Evolutionary conservation across 2,113 vertebrate species (phyloP), one percentile per base, ranked within the genome.

Genomic region (Xiphophorus couchianus): DNA sequence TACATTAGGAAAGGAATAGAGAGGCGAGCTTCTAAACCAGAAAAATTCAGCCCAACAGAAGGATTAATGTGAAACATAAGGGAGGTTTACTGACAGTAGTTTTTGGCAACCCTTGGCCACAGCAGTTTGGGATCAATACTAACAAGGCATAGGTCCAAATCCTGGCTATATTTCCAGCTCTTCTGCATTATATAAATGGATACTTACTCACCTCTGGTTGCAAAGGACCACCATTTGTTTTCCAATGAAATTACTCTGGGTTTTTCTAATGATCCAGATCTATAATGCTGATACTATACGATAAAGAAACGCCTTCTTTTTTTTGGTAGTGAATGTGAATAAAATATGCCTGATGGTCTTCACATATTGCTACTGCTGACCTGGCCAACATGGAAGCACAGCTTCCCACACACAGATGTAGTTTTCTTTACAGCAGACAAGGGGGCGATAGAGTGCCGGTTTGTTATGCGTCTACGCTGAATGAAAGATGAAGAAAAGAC

Each of bases 131-230:
- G 22, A n/a, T 58, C 25, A 58, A 58, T 25, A 58, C 2, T 58
- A 25, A 58, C 8, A 58, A 58, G 22, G 22, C 51, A 25, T n/a
- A 25, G 25, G 51, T 58, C 51, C 7, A n/a, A 58, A 25, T 58
- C 22, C 6, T 58, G 19, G 51, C 9, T 25, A 54, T n/a, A 58
- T 58, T 58, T 58, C 51, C 51, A 58, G 22, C 51, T 58, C 51
- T 10, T 58, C 51, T 48, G 44, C 15, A 48, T 48, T 48, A 35
- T 31, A 29, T 5, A 62, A 15, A n/a, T n/a, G n/a, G 25, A 39
- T 27, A n/a, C 44, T 69, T 27, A 78, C 44, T 71, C n/a, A 75
- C 64, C 67, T 71, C 54, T 31, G 12, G 30, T 28, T 39, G 51
- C 14, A 42, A 14, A 28, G 27, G 14, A 28, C 28, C 42, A 28